A percentile compares a stretch with the other conserved stretches of the same genome.
phyloP scores from a whole-genome alignment of 2,113 vertebrate species.

The Paralichthys olivaceus region DNA sequence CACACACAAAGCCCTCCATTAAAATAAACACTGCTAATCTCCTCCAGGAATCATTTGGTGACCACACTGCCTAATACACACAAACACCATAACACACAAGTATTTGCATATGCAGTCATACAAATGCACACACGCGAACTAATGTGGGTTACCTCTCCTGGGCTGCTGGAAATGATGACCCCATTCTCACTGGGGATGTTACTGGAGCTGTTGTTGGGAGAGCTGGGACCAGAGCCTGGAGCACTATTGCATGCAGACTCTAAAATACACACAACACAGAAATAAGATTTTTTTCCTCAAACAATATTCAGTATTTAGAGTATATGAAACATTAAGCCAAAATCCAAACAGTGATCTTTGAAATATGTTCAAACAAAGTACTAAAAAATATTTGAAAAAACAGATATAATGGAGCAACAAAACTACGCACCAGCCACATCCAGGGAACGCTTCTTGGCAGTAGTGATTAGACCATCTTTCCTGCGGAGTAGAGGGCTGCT shows the following conservation, averaged over 20 bases:
- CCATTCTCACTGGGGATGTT: constrained; percentile 95
- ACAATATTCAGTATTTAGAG: too few relatives aligned
- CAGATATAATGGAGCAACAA: neutral
- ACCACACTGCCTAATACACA: neutral
- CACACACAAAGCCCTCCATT: constrained; percentile 36
- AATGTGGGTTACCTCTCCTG: constrained; percentile 87
- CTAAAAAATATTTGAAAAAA: neutral
- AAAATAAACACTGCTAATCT: constrained; percentile 25
- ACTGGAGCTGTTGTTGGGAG: constrained; percentile 98
- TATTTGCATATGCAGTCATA: neutral
- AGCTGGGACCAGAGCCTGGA: constrained; percentile 96
- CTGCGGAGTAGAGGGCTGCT: constrained; percentile 95
- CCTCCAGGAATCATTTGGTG: neutral
- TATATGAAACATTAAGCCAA: too few relatives aligned
- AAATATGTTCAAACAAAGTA: too few relatives aligned
- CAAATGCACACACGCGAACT: neutral
- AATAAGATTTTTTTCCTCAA: neutral
- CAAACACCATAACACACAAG: neutral
- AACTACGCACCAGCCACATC: constrained; percentile 88
- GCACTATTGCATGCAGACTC: constrained; percentile 97
- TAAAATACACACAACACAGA: constrained; percentile 59
- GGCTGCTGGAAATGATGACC: constrained; percentile 85
- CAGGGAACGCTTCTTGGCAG: constrained; percentile 93
- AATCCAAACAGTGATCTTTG: too few relatives aligned
- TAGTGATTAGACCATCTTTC: constrained; percentile 89